These are phyloP conservation scores for Pseudomyrmex gracilis DNA, from an alignment of 1,140 invertebrate species.

Conservation along the genomic window DNA sequence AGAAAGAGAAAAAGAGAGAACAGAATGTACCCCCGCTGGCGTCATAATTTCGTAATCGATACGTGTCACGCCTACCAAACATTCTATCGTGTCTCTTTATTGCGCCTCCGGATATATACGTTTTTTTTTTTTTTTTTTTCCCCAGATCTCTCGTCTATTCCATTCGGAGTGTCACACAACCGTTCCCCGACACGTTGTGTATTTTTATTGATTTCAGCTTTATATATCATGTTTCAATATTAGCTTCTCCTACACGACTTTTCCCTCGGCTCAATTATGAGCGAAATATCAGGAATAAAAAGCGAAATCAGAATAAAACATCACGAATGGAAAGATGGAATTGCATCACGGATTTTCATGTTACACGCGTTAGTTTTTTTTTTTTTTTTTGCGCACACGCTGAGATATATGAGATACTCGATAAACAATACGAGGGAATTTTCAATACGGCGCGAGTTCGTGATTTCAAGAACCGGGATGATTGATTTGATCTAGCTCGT, in stretches of 20 bases:
- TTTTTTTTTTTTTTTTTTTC: not conserved
- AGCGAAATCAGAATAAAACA: too few relatives aligned
- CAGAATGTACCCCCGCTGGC: not conserved
- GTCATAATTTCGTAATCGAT: conserved; percentile 35
- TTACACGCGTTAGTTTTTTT: too few relatives aligned
- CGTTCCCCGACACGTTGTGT: not conserved
- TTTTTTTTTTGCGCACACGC: too few relatives aligned
- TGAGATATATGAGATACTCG: not conserved
- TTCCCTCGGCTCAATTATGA: too few relatives aligned
- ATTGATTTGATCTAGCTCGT: conserved; percentile 11
- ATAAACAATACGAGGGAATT: conserved; percentile 25
- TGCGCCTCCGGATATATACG: not conserved
- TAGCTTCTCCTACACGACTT: too few relatives aligned
- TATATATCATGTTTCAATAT: not conserved
- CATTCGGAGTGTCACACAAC: not conserved
- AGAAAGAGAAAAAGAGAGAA: not conserved
- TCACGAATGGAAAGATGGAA: too few relatives aligned
- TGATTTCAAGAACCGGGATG: conserved; percentile 22
- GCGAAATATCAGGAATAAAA: too few relatives aligned
- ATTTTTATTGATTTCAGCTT: not conserved
- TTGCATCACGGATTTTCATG: too few relatives aligned
- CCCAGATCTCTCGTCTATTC: not conserved
- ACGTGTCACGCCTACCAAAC: conserved; percentile 5
- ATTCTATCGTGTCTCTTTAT: not conserved
- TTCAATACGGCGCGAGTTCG: conserved; percentile 6